Evolutionary conservation across 1,140 invertebrate species (phyloP).

Genomic region (Ips typographus): DNA sequence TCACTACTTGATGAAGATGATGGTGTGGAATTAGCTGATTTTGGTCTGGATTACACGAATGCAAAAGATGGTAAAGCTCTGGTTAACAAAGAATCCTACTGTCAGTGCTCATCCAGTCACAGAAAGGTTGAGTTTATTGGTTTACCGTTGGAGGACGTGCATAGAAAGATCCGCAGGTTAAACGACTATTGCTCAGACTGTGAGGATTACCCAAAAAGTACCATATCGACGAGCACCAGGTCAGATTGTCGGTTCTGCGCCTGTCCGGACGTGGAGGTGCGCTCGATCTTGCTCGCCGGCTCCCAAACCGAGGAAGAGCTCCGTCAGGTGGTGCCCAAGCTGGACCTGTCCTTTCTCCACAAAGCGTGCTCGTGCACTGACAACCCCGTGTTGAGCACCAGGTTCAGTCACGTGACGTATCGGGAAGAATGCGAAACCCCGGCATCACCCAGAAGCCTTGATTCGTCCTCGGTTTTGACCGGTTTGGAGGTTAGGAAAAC

Average conservation of each 20-base stretch:
- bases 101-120: not conserved
- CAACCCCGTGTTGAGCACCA: conserved; percentile 24
- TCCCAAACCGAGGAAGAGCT: conserved; percentile 25
- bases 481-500: not conserved
- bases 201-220: conserved; percentile 22
- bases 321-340: conserved; percentile 16
- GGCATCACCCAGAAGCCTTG: conserved; percentile 11
- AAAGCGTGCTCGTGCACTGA: conserved; percentile 14
- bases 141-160: conserved; percentile 5
- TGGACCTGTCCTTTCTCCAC: conserved; percentile 30
- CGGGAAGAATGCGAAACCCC: conserved; percentile 26
- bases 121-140: conserved; percentile 34
- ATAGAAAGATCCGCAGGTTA: conserved; percentile 16
- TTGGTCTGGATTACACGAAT: not conserved
- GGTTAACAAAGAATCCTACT: not conserved
- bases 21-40: not conserved
- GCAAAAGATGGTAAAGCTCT: not conserved
- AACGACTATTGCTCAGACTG: conserved; percentile 10
- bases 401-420: conserved; percentile 29
- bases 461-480: conserved; percentile 19
- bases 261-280: not conserved
- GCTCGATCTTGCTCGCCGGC: conserved; percentile 4
- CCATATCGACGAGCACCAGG: conserved; percentile 28
- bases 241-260: conserved; percentile 24
- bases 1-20: not conserved